Base-by-base conservation (phyloP, 2,797 vertebrate species). In the Linurgus olivaceus region DNA sequence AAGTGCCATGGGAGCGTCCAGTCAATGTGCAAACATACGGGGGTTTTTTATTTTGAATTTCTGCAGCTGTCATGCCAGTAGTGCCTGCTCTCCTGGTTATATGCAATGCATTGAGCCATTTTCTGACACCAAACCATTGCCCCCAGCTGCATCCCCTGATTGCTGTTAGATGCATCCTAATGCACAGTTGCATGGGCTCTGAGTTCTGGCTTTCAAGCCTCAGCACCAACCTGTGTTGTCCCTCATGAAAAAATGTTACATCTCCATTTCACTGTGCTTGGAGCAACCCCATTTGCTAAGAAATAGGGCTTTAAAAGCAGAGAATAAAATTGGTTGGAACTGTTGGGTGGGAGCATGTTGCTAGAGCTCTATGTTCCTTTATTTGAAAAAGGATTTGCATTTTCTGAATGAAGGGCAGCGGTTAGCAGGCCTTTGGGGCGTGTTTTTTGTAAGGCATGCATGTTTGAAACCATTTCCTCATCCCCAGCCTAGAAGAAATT, bases 111-210 rank as follows among this genome's bases (percentile, higher is more conserved):
- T 81, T 13, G 91, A 78, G 90, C 90, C 82, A 63, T 95, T 91
- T 94, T 86, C 70, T 95, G 95, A 95, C 87, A 68, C 78, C 76
- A n/a, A 76, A 63, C 94, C 33, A 61, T 71, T 40, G 42, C 76
- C 88, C 86, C 81, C 95, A 95, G 87, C 96, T 97, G 93, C 93
- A 86, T 94, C 91, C 94, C 96, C 90, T 87, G 94, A 44, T 76
- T 96, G 96, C 94, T 97, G 65, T 74, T 94, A 81, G 96, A 84
- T 97, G 95, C 96, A 95, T 96, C 94, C 94, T 94, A 88, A 73
- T 93, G 78, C 90, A 71, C 66, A 96, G 80, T 71, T 96, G 97
- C 98, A 98, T 97, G 98, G 94, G 70, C 96, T 97, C 93, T 92
- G 92, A 96, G 82, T 96, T 97, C 94, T 65, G 66, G 90, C 96